phyloP scores from a whole-genome alignment of 2,113 vertebrate species.

The Chaenocephalus aceratus region DNA sequence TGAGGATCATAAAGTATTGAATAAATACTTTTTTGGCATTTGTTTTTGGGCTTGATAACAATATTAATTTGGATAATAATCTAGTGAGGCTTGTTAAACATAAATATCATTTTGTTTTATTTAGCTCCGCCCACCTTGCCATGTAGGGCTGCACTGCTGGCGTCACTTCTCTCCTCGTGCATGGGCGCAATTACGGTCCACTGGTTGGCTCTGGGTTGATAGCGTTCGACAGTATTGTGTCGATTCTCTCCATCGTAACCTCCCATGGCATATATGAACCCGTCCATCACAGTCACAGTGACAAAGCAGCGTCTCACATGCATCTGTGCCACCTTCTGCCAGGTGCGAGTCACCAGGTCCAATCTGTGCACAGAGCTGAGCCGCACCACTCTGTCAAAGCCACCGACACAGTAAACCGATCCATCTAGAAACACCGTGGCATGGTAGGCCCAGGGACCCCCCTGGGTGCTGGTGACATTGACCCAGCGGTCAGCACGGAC shows the following conservation, averaged over 20 bases:
- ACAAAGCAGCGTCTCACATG: slow-evolving; percentile 29
- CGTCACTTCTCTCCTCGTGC: slow-evolving; percentile 38
- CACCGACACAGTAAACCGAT: slow-evolving; percentile 51
- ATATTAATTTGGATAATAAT: too few relatives aligned
- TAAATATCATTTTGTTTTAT: not conserved
- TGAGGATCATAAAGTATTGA: too few relatives aligned
- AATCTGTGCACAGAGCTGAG: slow-evolving; percentile 33
- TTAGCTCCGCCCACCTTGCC: slow-evolving; percentile 81
- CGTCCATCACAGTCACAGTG: slow-evolving; percentile 44
- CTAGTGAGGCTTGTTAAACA: not conserved
- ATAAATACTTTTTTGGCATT: too few relatives aligned
- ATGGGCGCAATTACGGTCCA: slow-evolving; percentile 51
- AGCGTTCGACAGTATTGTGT: slow-evolving; percentile 41
- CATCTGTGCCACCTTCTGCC: slow-evolving; percentile 55
- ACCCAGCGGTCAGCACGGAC: slow-evolving; percentile 34
- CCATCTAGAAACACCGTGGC: slow-evolving; percentile 36
- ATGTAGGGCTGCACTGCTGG: slow-evolving; percentile 75
- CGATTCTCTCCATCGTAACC: slow-evolving; percentile 25
- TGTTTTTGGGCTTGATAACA: too few relatives aligned
- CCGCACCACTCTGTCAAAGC: slow-evolving; percentile 2
- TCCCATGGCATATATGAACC: slow-evolving; percentile 52
- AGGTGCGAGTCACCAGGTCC: slow-evolving; percentile 34
- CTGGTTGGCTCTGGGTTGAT: slow-evolving; percentile 43
- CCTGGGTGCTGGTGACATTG: not conserved
- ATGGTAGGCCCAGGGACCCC: slow-evolving; percentile 21